A percentile compares a stretch with the other conserved stretches of the same genome.
phyloP scores from a whole-genome alignment of 2,113 vertebrate species.

The Microtus ochrogaster region DNA sequence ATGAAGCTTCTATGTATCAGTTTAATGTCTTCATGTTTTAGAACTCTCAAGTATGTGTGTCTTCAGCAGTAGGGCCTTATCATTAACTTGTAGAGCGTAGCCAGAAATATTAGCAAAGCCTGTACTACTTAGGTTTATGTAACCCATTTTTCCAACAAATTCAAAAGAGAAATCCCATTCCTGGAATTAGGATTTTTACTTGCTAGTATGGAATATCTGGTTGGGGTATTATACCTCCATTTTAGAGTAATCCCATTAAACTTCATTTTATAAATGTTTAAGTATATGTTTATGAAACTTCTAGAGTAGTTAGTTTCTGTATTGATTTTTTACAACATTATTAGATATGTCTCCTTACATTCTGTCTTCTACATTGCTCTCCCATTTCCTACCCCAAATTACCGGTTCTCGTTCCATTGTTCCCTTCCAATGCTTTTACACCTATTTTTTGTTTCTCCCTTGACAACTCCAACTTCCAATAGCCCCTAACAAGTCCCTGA shows the following conservation, averaged over 20 bases:
- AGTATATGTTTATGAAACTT: background rate
- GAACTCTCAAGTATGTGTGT: background rate
- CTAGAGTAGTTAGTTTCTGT: background rate
- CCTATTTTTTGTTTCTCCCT: background rate
- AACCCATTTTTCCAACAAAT: background rate
- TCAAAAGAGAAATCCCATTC: background rate
- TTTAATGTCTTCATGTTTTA: background rate
- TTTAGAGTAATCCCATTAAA: background rate
- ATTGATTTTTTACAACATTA: background rate
- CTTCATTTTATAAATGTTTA: background rate
- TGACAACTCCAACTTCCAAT: background rate
- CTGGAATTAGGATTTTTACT: background rate
- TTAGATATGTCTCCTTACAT: background rate
- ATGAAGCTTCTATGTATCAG: background rate
- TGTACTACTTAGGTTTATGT: background rate
- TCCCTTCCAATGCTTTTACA: background rate
- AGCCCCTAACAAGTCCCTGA: background rate
- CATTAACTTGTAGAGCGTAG: background rate
- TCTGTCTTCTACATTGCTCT: background rate
- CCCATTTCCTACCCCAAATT: background rate
- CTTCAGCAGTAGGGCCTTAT: background rate
- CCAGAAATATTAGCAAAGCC: background rate
- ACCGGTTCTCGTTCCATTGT: background rate
- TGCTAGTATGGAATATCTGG: background rate
- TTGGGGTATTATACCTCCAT: background rate